A percentile compares a stretch with the other conserved stretches of the same genome.
phyloP scores from a whole-genome alignment of 2,888 invertebrate species.

The Ganaspis brasiliensis region DNA sequence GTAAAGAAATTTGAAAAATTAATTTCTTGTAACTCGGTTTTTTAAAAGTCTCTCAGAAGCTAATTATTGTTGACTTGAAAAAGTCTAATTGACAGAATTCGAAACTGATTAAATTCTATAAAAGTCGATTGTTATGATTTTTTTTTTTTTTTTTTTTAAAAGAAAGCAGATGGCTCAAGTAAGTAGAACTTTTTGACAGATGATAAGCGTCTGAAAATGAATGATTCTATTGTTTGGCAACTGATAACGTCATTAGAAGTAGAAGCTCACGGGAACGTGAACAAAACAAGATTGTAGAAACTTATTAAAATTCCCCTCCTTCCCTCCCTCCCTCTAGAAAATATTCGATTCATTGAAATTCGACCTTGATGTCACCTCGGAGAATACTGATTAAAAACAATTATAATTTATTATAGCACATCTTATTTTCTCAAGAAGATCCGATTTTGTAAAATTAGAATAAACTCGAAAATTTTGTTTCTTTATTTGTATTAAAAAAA shows the following conservation, averaged over 20 bases:
- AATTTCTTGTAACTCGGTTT: too few relatives aligned
- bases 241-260: neutral
- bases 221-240: neutral
- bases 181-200: conserved; percentile 1
- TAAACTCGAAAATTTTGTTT: too few relatives aligned
- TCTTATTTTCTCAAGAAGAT: conserved; percentile 4
- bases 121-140: neutral
- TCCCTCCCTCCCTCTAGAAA: conserved; percentile 22
- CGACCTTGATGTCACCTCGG: conserved; percentile 1
- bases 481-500: too few relatives aligned
- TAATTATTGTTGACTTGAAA: too few relatives aligned
- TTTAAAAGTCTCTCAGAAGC: too few relatives aligned
- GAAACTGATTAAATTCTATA: neutral
- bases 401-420: conserved; percentile 22
- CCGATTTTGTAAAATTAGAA: too few relatives aligned
- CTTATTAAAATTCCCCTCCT: conserved; percentile 7
- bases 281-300: neutral
- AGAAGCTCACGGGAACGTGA: neutral
- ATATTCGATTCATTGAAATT: conserved; percentile 6
- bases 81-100: neutral
- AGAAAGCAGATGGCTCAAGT: neutral
- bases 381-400: conserved; percentile 18
- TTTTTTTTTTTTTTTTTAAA: too few relatives aligned
- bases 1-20: neutral
- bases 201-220: neutral